These are phyloP conservation scores for Ciconia nigra DNA, from an alignment of 2,797 vertebrate species.

Conservation along the genomic window DNA sequence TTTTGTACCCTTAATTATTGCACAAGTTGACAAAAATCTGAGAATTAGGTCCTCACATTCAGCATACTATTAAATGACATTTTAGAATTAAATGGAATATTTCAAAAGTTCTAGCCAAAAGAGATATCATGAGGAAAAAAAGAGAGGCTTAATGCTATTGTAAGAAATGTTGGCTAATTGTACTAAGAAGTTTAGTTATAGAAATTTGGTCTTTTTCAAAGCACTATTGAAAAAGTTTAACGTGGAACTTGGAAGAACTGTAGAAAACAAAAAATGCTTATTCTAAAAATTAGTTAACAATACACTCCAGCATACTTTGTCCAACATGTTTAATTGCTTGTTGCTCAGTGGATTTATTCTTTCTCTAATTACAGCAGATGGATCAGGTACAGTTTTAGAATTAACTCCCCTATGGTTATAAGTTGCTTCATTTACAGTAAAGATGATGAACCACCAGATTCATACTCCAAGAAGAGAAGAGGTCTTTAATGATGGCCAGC, in stretches of 20 bases:
- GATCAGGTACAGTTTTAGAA: background rate
- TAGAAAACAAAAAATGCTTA: background rate
- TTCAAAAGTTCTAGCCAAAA: background rate
- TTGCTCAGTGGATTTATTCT: slow-evolving; percentile 54
- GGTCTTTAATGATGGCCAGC: slow-evolving; percentile 66
- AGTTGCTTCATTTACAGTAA: slow-evolving; percentile 11
- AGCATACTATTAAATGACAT: background rate
- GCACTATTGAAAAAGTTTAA: background rate
- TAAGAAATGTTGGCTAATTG: background rate
- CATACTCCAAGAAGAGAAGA: background rate
- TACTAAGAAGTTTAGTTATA: background rate
- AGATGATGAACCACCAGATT: background rate
- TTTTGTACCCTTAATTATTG: background rate
- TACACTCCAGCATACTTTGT: background rate
- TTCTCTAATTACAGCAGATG: background rate
- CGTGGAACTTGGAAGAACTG: background rate
- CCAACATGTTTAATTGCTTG: slow-evolving; percentile 28
- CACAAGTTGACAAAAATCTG: background rate
- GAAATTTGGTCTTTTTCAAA: background rate
- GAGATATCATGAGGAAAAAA: no score
- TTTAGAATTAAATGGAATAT: background rate
- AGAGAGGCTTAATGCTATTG: background rate
- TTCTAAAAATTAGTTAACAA: background rate
- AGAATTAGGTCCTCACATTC: background rate
- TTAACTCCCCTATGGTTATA: background rate